Evolutionary conservation across 2,113 vertebrate genomes (phyloP).

Genomic region (Rutilus rutilus): DNA sequence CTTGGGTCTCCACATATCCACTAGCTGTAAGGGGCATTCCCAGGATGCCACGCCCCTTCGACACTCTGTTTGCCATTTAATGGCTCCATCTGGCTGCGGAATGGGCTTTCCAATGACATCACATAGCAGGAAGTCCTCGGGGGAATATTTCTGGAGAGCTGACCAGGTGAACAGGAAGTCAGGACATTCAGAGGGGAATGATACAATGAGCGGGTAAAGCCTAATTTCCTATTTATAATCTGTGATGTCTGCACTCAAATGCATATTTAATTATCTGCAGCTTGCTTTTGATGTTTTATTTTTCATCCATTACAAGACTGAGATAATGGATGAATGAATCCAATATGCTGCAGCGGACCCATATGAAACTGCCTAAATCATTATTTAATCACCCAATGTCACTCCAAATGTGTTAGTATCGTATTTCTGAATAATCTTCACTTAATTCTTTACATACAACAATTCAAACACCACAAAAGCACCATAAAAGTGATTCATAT

Average conservation of each 20-base stretch:
- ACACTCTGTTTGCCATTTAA: slow-evolving; percentile 83
- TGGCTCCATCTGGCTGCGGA: slow-evolving; percentile 74
- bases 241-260: slow-evolving; percentile 16
- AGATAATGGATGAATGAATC: neutral
- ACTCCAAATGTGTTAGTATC: neutral
- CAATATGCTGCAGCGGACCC: neutral
- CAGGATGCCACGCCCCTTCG: slow-evolving; percentile 83
- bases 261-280: slow-evolving; percentile 14
- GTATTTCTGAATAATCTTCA: neutral
- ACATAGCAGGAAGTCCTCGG: slow-evolving; percentile 82
- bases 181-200: slow-evolving; percentile 51
- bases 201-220: slow-evolving; percentile 25
- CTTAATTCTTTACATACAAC: neutral
- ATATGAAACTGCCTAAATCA: neutral
- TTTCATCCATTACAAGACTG: neutral
- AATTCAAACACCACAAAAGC: neutral
- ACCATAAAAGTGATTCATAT: neutral
- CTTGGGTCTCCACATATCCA: slow-evolving; percentile 92
- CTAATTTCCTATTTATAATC: neutral
- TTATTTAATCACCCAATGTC: neutral
- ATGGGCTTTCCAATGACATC: slow-evolving; percentile 84
- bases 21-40: slow-evolving; percentile 87
- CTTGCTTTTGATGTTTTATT: neutral
- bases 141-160: slow-evolving; percentile 78
- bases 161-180: slow-evolving; percentile 63